These are phyloP conservation scores for Sipha maydis DNA, from an alignment of 2,888 invertebrate genomes.

Conservation along the genomic window DNA sequence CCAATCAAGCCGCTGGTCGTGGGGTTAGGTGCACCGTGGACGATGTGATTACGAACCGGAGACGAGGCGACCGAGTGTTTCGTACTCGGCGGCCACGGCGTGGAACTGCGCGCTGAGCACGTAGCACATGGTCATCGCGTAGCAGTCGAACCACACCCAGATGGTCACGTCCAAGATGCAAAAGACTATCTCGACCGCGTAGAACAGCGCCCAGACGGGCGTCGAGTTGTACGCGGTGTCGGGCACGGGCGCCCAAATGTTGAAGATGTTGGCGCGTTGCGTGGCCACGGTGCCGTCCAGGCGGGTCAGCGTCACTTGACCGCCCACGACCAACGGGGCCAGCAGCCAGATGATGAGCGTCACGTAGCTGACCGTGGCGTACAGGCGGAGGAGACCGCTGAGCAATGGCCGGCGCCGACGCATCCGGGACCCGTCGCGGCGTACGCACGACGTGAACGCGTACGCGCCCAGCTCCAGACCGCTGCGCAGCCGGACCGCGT, in stretches of 20 bases:
- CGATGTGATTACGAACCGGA: too few species aligned
- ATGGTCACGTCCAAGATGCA: neutral
- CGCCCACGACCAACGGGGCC: neutral
- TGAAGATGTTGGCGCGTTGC: neutral
- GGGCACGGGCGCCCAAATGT: neutral
- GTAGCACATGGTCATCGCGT: constrained; percentile 7
- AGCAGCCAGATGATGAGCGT: neutral
- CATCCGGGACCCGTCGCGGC: neutral
- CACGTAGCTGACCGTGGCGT: neutral
- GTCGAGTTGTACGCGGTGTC: neutral
- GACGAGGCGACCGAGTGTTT: neutral
- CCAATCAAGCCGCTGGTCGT: too few species aligned
- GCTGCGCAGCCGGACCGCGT: neutral
- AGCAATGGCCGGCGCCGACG: neutral
- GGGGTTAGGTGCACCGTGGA: neutral
- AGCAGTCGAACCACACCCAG: constrained; percentile 20
- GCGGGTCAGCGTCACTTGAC: neutral
- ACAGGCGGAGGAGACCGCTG: neutral
- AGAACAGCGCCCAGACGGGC: neutral
- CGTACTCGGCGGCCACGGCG: neutral
- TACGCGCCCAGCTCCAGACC: neutral
- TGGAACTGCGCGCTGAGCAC: neutral
- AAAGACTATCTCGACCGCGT: neutral
- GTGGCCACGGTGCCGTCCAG: neutral
- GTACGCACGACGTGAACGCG: neutral